A percentile compares a stretch with the other conserved stretches of the same genome.
Evolutionary conservation across 1,140 invertebrate genomes (phyloP).

Genomic region (Bombyx mandarina): DNA sequence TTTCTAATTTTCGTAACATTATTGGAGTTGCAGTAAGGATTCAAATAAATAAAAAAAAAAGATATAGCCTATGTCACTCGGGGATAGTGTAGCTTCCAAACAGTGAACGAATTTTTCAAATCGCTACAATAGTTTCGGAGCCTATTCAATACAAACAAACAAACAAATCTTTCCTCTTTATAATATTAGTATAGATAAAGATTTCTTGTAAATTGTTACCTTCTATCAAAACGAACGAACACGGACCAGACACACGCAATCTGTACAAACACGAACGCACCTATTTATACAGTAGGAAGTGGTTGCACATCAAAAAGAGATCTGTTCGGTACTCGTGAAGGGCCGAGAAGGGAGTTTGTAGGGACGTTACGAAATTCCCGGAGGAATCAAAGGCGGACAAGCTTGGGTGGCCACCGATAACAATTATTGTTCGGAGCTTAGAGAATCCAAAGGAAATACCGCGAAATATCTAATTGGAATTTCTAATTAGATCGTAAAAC

Average conservation of each 20-base stretch:
- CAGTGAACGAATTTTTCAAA: too few species aligned
- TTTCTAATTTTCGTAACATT: too few species aligned
- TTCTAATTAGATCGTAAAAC: slow-evolving; percentile 57
- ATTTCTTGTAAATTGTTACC: too few species aligned
- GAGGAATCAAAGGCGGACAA: slow-evolving; percentile 42
- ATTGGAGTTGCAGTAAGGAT: too few species aligned
- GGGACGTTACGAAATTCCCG: slow-evolving; percentile 30
- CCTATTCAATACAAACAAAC: too few species aligned
- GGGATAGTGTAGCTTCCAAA: too few species aligned
- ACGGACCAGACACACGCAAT: slow-evolving; percentile 1
- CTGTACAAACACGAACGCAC: slow-evolving; percentile 19
- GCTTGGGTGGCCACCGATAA: slow-evolving; percentile 54
- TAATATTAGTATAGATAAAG: too few species aligned
- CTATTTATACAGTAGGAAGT: slow-evolving; percentile 47
- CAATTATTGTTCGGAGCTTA: slow-evolving; percentile 56
- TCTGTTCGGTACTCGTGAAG: slow-evolving; percentile 23
- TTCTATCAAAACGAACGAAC: too few species aligned
- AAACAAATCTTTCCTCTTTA: too few species aligned
- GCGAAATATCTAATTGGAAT: slow-evolving; percentile 68
- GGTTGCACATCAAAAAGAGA: slow-evolving; percentile 61
- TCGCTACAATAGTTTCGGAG: too few species aligned
- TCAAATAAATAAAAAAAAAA: too few species aligned
- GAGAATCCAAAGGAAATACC: slow-evolving; percentile 45
- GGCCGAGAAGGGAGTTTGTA: slow-evolving; percentile 3
- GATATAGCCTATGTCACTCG: too few species aligned